These are phyloP conservation scores for Rattus rattus DNA, from an alignment of 2,113 vertebrate species.

Conservation along the genomic window DNA sequence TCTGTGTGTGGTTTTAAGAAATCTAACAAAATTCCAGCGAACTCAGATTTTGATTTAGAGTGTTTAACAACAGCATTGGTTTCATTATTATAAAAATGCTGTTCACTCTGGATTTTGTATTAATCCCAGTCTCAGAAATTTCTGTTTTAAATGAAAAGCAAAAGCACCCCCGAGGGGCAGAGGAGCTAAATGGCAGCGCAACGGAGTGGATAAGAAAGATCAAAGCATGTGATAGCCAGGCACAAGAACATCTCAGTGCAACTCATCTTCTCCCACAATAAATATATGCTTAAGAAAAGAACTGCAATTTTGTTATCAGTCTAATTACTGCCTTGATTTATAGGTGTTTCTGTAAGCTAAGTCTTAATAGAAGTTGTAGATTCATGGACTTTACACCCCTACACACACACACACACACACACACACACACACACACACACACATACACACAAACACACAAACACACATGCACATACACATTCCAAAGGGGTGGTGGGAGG, in stretches of 20 bases:
- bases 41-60: background rate
- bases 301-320: background rate
- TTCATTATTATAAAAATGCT: conserved; percentile 41
- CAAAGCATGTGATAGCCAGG: background rate
- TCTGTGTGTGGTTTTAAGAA: conserved; percentile 21
- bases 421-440: background rate
- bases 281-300: background rate
- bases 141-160: background rate
- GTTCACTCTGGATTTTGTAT: conserved; percentile 22
- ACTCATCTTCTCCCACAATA: background rate
- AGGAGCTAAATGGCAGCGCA: background rate
- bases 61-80: conserved; percentile 38
- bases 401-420: background rate
- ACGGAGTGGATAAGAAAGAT: background rate
- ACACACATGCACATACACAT: background rate
- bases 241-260: background rate
- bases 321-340: background rate
- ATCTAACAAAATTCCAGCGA: conserved; percentile 1
- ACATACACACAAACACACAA: background rate
- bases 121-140: conserved; percentile 32
- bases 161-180: background rate
- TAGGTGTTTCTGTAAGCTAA: background rate
- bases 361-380: background rate
- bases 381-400: background rate
- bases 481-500: background rate